A percentile compares a stretch with the other conserved stretches of the same genome.
Conservation (phyloP, 2,113 vertebrate species). For the Eulemur macaco region DNA sequence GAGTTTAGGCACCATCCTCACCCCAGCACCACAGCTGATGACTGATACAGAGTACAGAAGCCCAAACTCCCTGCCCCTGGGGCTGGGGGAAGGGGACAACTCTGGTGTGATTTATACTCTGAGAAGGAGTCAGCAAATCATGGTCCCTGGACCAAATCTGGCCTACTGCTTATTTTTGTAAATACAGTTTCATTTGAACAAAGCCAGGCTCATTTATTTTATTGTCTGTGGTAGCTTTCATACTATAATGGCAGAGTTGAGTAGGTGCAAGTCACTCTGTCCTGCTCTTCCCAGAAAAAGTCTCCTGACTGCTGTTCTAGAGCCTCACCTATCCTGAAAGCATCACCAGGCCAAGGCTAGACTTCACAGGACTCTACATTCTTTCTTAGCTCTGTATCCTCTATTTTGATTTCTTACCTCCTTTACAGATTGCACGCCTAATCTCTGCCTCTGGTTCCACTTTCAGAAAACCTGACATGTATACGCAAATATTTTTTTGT, state of each 20-base stretch:
- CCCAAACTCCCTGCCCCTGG: not conserved
- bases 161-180: not conserved
- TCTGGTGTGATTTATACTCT: not conserved
- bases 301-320: not conserved
- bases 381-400: not conserved
- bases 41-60: not conserved
- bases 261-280: not conserved
- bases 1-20: accelerated
- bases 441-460: not conserved
- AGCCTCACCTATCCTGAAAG: not conserved
- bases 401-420: not conserved
- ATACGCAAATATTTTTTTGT: not conserved
- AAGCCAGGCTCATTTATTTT: not conserved
- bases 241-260: not conserved
- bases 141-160: not conserved
- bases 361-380: accelerated
- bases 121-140: not conserved
- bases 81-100: not conserved
- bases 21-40: too few species aligned
- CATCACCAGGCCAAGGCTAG: not conserved
- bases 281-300: not conserved
- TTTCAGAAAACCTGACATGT: not conserved
- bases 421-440: not conserved
- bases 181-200: slow-evolving; percentile 19
- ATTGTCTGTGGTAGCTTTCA: not conserved